phyloP scores from a whole-genome alignment of 1,140 invertebrate genomes.

The Homalodisca vitripennis region DNA sequence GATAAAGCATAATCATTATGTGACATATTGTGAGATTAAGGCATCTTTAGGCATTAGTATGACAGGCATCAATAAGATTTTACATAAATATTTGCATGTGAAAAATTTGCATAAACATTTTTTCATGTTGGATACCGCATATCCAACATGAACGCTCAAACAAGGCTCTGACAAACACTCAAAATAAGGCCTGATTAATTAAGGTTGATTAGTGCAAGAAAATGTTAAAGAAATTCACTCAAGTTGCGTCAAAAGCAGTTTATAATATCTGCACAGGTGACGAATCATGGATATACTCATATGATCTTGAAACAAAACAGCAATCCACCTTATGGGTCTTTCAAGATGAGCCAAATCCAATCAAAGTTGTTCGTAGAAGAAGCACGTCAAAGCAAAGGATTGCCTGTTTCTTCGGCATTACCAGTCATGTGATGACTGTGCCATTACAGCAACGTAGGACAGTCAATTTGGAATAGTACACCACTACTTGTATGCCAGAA shows the following conservation, averaged over 20 bases:
- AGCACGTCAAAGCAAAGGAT: constrained; percentile 38
- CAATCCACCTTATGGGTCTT: constrained; percentile 41
- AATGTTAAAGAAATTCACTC: constrained; percentile 37
- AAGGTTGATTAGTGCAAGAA: constrained; percentile 38
- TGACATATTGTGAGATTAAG: constrained; percentile 29
- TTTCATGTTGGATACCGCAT: constrained; percentile 37
- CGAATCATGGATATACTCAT: constrained; percentile 40
- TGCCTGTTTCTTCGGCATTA: constrained; percentile 36
- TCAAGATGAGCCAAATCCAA: constrained; percentile 42
- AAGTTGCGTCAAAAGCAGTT: constrained; percentile 36
- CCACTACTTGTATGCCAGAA: constrained; percentile 42
- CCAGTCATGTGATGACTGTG: constrained; percentile 33
- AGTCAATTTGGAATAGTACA: constrained; percentile 40
- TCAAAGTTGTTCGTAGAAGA: constrained; percentile 41
- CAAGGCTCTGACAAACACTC: constrained; percentile 35
- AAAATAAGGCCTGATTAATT: constrained; percentile 36
- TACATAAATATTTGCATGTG: constrained; percentile 24
- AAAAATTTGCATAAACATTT: too few relatives aligned
- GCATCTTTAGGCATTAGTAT: constrained; percentile 37
- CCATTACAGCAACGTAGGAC: constrained; percentile 36
- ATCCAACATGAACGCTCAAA: too few relatives aligned
- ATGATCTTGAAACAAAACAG: constrained; percentile 41
- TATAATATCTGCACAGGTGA: constrained; percentile 39
- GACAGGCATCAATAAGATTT: constrained; percentile 33
- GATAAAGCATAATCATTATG: constrained; percentile 33